Base-by-base conservation (phyloP, 2,888 invertebrate genomes). In the Incurvaria masculella region DNA sequence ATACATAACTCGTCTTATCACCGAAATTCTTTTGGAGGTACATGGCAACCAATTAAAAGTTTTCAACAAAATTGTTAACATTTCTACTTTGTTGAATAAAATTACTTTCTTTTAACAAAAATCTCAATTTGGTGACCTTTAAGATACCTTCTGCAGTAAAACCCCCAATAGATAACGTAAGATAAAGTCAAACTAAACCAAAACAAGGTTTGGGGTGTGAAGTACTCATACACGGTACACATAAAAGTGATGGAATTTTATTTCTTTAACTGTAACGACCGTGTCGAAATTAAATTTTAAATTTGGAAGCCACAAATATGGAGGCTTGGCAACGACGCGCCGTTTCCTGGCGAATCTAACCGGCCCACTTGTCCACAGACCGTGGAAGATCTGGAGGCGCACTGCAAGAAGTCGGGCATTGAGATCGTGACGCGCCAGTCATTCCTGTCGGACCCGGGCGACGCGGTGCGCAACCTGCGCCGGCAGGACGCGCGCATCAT, bases 401-500 rank as follows among this genome's bases (percentile, higher is more conserved):
- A 95, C 53, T 97, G 95, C 74, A 92, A 92, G 70, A 89, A 90
- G 62, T 88, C 88, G 21, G 90, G 89, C 55, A 96, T 98, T 60
- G 96, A 97, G 76, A 97, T 98, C 59, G 92, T 96, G 53, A 95
- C 96, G 38, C 82, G 98, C 51, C 97, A 98, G 74, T 96, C 95
- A 59, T 99, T 99, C 69, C 83, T 97, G 49, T 95, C 95, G 46
- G 97, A 99, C 76, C 98, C 98, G 2, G 88, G 90, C 6, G 97
- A 97, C 69, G 97, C 97, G 16, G 97, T 98, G 43, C 83, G 94
- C 54, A 98, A 97, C 72, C 80, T 99, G 41, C 82, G 94, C 53
- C 83, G 97, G 44, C 97, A 97, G 69, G 98, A 99, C 71, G 97
- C 98, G 3, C 81, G 99, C 54, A 96, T 99, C 56, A 96, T 99